These are phyloP conservation scores for Crocidura indochinensis DNA, from an alignment of 2,797 vertebrate genomes.

Conservation along the genomic window DNA sequence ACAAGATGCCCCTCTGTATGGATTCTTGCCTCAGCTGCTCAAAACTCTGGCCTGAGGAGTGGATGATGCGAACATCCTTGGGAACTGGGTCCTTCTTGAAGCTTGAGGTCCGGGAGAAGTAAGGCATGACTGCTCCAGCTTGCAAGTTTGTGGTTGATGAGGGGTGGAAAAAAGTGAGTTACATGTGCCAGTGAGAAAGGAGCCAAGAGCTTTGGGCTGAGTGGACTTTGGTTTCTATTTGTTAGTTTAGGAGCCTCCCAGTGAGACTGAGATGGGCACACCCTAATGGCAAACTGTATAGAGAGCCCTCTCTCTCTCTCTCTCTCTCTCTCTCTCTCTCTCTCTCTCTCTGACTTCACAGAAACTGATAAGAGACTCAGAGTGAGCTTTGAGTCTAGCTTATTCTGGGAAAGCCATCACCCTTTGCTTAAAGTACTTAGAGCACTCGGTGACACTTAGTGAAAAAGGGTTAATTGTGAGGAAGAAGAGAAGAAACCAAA, in stretches of 20 bases:
- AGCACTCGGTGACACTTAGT: neutral
- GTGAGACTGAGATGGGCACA: slow-evolving; percentile 60
- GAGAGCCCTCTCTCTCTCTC: neutral
- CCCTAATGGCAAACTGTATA: slow-evolving; percentile 88
- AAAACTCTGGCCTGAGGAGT: slow-evolving; percentile 92
- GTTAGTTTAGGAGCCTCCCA: slow-evolving; percentile 50
- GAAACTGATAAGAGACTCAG: neutral
- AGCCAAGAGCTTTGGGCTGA: neutral
- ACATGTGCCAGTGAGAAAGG: neutral
- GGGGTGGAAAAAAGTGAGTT: neutral
- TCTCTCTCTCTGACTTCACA: neutral
- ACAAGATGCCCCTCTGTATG: slow-evolving; percentile 90
- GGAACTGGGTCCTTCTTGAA: slow-evolving; percentile 56
- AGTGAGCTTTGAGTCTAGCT: neutral
- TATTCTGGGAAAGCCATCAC: neutral
- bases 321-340: neutral
- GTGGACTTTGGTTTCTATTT: neutral
- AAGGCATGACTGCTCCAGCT: slow-evolving; percentile 88
- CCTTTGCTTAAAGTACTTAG: neutral
- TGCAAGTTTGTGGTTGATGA: neutral
- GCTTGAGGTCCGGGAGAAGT: slow-evolving; percentile 82
- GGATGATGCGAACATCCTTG: slow-evolving; percentile 82
- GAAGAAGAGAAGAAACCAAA: neutral
- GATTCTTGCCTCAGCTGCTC: slow-evolving; percentile 93
- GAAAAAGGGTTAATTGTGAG: neutral